Percentiles rank a stretch among this genome's conserved stretches.
Conservation (phyloP, 30 jellyfish, hydroid and myxozoan genomes). For the Aurelia aurita complex sp. Pacific region DNA sequence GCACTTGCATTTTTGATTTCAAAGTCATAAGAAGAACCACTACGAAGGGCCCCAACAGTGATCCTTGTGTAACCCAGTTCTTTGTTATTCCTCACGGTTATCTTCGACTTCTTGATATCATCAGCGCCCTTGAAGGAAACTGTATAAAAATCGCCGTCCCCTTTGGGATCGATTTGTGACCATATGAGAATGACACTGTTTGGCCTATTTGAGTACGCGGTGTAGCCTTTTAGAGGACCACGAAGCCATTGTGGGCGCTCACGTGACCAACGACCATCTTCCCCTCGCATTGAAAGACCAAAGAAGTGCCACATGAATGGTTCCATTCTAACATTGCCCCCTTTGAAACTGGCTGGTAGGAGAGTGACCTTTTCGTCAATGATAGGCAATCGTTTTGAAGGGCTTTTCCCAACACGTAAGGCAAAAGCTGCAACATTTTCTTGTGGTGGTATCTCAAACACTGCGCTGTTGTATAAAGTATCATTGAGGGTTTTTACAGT, state of each 20-base stretch:
- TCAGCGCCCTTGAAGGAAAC: conserved; percentile 34
- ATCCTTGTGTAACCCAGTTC: conserved; percentile 33
- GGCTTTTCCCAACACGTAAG: conserved; percentile 15
- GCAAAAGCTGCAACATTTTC: conserved; percentile 21
- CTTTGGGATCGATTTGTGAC: conserved; percentile 22
- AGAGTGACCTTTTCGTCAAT: conserved; percentile 5
- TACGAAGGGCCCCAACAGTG: conserved; percentile 34
- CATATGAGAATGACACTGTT: conserved; percentile 34
- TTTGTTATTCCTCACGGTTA: conserved; percentile 1
- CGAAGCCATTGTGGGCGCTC: conserved; percentile 46
- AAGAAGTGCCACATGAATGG: conserved; percentile 38
- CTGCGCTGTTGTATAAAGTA: conserved; percentile 2
- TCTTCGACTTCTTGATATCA: conserved; percentile 5
- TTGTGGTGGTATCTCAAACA: background rate
- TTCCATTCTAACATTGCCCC: background rate
- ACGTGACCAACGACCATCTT: conserved; percentile 39
- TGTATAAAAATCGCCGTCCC: conserved; percentile 15
- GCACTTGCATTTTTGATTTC: conserved; percentile 12
- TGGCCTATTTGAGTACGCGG: conserved; percentile 21
- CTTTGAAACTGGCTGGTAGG: conserved; percentile 14
- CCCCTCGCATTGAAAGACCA: conserved; percentile 30
- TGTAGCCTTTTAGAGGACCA: conserved; percentile 42
- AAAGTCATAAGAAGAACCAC: conserved; percentile 19
- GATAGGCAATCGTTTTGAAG: conserved; percentile 17
- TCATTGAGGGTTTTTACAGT: background rate